Base-by-base conservation (phyloP, 2,113 vertebrate genomes). In the Periophthalmus modestus region DNA sequence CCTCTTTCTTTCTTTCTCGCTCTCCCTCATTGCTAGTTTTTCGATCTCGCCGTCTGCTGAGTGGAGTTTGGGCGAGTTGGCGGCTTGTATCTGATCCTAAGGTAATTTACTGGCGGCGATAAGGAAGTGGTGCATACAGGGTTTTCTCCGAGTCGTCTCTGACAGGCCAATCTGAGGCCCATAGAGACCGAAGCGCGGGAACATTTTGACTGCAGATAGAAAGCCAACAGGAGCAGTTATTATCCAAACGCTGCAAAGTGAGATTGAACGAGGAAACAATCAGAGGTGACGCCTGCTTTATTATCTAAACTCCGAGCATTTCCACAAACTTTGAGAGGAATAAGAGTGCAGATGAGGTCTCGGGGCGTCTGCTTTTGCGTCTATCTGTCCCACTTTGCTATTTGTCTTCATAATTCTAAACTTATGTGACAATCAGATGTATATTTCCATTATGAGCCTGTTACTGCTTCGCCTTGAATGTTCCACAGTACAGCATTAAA, bases 61-160 rank as follows among this genome's bases (percentile, higher is more conserved):
- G 84, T 75, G 65, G 86, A 89, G 85, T 89, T 87, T 89, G 81
- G 80, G 84, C 4, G 77, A 85, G 91, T 89, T 88, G 90, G 90
- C 90, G 90, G 91, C 74, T 81, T 89, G 88, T 90, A 92, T 91
- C 91, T 85, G 91, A 92, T 90, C 84, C 82, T 63, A 83, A 84
- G 85, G 87, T 91, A 91, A 92, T 92, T 92, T 91, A 89, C 88
- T 90, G 85, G 79, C 70, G 76, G 89, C n/a, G 89, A 92, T 91
- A 92, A 92, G 89, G 83, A 87, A 88, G 90, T 88, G 87, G 87
- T 86, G 88, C 55, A 74, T 75, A 75, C 78, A 85, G 85, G 76
- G 80, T 88, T 89, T 82, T 73, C 57, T 89, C 83, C 83, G 70
- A 83, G 82, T 81, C 75, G 74, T 80, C 79, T 88, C 88, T 90